Base-by-base conservation (phyloP, 2,113 vertebrate genomes). In the Antennarius striatus region DNA sequence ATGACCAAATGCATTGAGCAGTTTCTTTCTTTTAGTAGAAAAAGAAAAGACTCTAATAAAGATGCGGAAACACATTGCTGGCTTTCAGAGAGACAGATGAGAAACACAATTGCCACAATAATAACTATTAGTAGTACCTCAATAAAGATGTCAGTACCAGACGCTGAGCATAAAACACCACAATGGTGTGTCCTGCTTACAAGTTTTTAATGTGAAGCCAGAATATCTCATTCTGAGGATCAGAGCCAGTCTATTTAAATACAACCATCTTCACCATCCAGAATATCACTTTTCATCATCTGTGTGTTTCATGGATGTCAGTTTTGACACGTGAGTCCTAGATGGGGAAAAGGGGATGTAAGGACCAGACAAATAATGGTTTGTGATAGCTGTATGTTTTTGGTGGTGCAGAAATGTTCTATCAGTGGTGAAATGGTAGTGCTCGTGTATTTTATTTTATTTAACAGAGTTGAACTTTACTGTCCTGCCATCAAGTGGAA, bases 41-140 rank as follows among this genome's bases (percentile, higher is more conserved):
- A 71, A 65, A 60, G 47, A 74, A 59, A 57, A 63, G 72, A 70
- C 45, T 59, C 28, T 3, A 56, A 67, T 22, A 59, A 69, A 77
- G 69, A 80, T 57, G 68, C 68, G 28, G 73, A 77, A 58, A 82
- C 69, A 75, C 74, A 73, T 64, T 63, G 63, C 77, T 86, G 81
- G 79, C 68, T 63, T 50, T 74, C 54, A 56, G 65, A 80, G 59
- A 77, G 78, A 85, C 79, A 85, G 81, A 87, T 82, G 82, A 82
- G 78, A 60, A 87, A 75, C 39, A 71, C 76, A 65, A 59, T 17
- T 66, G 82, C 71, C 78, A 63, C 58, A 81, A 70, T 76, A 75
- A 85, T 71, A 73, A 81, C 76, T 79, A 82, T 63, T 56, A 84
- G 86, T 74, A 54, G 72, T 76, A 69, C 45, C 48, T 32, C 1